Percentiles rank a stretch among this genome's conserved stretches.
Evolutionary conservation across 2,797 vertebrate genomes (phyloP).

Genomic region (Peromyscus eremicus): DNA sequence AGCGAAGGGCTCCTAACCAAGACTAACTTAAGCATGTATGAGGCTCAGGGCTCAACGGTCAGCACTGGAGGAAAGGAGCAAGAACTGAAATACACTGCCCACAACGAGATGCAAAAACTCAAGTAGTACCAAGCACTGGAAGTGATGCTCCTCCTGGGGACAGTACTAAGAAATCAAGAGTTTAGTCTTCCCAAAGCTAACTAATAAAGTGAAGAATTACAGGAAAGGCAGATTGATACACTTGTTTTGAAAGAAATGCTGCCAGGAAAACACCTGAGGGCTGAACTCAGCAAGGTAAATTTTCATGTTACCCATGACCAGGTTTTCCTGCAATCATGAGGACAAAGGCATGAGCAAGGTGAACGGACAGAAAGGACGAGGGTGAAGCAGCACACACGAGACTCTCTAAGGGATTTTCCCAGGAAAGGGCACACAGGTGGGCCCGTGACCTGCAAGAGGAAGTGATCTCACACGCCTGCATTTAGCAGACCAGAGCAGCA

Average conservation of each 20-base stretch:
- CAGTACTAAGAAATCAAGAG: not conserved
- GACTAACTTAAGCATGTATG: not conserved
- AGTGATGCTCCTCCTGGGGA: too few relatives aligned
- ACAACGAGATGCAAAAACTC: not conserved
- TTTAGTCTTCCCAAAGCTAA: slow-evolving; percentile 11
- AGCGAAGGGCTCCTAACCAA: not conserved
- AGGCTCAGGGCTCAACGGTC: not conserved
- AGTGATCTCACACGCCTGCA: not conserved
- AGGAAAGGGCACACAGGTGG: not conserved
- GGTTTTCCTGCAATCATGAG: not conserved
- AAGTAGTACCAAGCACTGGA: not conserved
- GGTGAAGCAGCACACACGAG: not conserved
- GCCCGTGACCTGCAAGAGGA: not conserved
- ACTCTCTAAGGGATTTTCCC: not conserved
- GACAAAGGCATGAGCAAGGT: not conserved
- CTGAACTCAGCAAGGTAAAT: slow-evolving; percentile 49
- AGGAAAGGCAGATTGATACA: not conserved
- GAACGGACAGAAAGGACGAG: not conserved
- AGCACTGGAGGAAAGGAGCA: too few relatives aligned
- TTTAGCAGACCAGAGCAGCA: not conserved
- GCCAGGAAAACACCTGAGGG: slow-evolving; percentile 44
- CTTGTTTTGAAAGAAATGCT: not conserved
- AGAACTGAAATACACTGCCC: not conserved
- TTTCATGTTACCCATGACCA: not conserved
- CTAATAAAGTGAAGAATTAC: slow-evolving; percentile 44